phyloP scores from a whole-genome alignment of 1,140 invertebrate genomes.

The Dryas iulia region DNA sequence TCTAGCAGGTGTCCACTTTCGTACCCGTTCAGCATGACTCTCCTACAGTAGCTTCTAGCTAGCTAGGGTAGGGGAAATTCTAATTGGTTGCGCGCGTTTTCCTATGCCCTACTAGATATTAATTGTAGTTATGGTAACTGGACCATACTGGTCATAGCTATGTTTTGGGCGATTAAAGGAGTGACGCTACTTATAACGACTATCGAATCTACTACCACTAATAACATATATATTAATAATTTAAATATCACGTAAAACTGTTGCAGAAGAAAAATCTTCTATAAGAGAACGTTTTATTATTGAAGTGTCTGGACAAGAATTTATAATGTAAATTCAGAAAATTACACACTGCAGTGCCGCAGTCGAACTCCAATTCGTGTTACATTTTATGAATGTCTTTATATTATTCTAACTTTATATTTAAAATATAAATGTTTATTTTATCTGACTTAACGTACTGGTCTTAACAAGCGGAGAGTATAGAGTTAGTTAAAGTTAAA shows the following conservation, averaged over 20 bases:
- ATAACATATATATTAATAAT: background rate
- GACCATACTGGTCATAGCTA: no score
- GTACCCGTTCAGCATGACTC: no score
- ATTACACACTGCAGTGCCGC: background rate
- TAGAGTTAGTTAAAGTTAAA: no score
- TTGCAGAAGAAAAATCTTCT: background rate
- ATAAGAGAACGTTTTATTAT: background rate
- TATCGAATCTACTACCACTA: background rate
- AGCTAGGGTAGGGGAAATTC: no score
- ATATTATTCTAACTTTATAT: background rate
- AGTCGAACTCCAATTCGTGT: background rate
- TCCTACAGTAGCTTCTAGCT: no score
- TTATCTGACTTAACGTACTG: no score
- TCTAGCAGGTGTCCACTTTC: no score
- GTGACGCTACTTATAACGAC: no score
- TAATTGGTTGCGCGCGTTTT: no score
- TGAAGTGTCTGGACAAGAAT: slow-evolving; percentile 3
- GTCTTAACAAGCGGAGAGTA: background rate
- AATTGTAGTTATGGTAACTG: no score
- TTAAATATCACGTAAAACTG: background rate
- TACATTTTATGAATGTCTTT: background rate
- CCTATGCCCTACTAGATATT: no score
- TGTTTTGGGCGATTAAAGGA: no score
- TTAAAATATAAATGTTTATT: background rate
- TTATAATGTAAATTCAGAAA: slow-evolving; percentile 4